Percentiles rank a stretch among this genome's conserved stretches.
Evolutionary conservation across 2,113 vertebrate genomes (phyloP).

Genomic region (Crotalus helleri): DNA sequence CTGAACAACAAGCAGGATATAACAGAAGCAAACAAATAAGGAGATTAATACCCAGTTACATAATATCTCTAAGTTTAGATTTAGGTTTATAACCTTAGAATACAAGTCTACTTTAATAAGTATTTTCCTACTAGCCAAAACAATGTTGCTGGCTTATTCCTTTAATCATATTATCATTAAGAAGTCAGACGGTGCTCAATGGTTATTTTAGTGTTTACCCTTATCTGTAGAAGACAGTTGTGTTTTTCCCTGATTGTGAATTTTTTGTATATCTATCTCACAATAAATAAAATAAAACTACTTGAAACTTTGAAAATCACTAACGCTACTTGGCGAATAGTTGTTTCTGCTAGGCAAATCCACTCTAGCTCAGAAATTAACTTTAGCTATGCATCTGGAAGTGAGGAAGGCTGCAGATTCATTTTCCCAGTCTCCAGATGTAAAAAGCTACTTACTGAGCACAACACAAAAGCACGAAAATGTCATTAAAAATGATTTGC

Average conservation of each 20-base stretch:
- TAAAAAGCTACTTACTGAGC: slow-evolving; percentile 23
- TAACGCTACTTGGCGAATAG: background rate
- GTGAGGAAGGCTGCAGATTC: background rate
- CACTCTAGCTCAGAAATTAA: background rate
- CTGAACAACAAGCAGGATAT: background rate
- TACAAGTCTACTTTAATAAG: background rate
- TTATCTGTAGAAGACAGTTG: background rate
- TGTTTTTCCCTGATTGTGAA: background rate
- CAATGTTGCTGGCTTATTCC: background rate
- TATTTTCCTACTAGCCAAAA: background rate
- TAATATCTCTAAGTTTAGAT: background rate
- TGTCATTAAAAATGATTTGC: background rate
- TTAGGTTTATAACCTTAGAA: background rate
- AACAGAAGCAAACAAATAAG: background rate
- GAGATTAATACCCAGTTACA: background rate
- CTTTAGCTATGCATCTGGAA: background rate
- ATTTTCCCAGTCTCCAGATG: background rate
- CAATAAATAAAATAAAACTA: slow-evolving; percentile 21
- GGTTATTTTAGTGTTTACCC: background rate
- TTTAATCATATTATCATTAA: background rate
- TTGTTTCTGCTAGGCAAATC: background rate
- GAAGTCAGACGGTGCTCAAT: background rate
- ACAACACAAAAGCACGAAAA: background rate
- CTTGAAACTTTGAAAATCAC: background rate
- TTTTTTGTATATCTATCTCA: background rate